These are phyloP conservation scores for Amyelois transitella DNA, from an alignment of 1,140 invertebrate genomes.

Conservation along the genomic window DNA sequence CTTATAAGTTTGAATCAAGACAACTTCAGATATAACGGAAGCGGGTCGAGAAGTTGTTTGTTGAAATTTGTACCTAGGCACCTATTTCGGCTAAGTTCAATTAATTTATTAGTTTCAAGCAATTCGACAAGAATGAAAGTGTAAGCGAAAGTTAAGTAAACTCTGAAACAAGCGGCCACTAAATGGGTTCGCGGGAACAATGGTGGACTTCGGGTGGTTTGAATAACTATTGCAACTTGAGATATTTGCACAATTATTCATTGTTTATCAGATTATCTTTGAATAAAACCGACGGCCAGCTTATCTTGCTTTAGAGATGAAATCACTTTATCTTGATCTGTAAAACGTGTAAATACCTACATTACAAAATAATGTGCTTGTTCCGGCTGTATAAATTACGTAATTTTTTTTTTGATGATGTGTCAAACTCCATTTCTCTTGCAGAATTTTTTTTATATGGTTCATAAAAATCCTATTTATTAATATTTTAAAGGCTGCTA, in stretches of 20 bases:
- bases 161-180: constrained; percentile 15
- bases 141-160: constrained; percentile 21
- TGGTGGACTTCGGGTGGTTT: constrained; percentile 20
- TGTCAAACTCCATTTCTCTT: too few relatives aligned
- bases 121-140: constrained; percentile 18
- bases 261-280: constrained; percentile 15
- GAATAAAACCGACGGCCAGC: neutral
- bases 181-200: constrained; percentile 25
- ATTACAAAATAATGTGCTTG: too few relatives aligned
- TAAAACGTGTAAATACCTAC: neutral
- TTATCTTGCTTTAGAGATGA: neutral
- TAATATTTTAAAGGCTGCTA: too few relatives aligned
- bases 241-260: constrained; percentile 6
- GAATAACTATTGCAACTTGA: constrained; percentile 27
- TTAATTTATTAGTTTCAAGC: constrained; percentile 9
- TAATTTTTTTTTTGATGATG: too few relatives aligned
- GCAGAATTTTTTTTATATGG: too few relatives aligned
- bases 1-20: neutral
- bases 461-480: too few relatives aligned
- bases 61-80: neutral
- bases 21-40: neutral
- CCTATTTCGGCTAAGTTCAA: neutral
- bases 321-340: neutral
- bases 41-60: neutral
- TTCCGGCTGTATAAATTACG: too few relatives aligned